Base-by-base conservation (phyloP, 2,797 vertebrate genomes). In the Euphonia xanthogaster region DNA sequence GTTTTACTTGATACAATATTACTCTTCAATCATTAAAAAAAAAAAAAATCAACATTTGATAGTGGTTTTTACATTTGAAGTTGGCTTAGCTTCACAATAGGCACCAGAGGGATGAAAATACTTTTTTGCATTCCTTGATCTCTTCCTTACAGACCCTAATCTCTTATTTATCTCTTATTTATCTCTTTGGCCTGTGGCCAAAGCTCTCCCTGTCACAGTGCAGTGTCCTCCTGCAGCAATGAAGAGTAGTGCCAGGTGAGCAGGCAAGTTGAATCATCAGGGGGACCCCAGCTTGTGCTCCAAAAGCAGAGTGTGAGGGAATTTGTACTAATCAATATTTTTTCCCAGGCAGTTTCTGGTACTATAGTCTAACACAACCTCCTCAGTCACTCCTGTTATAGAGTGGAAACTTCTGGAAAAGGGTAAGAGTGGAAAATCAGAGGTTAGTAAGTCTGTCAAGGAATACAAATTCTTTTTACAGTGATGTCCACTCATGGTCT, bases 211-310 rank as follows among this genome's bases (percentile, higher is more conserved):
- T 0, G 1, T 28, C 60, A 47, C 27, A n/a, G 3, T 3, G 13
- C 48, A 27, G 28, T 16, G 39, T 5, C 0, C 0, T 7, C 6
- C 54, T 90, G 60, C 58, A 65, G 27, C 9, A 17, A 1, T 4
- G 30, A 15, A 35, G 30, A 19, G 27, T 0, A 54, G 15, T 16
- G n/a, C 30, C 62, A 61, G 27, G 16, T 28, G 37, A 71, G 42
- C 0, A 1, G 54, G 18, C 23, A 68, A 42, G 14, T 31, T 14
- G 35, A 47, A 62, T 14, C 35, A 12, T 13, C 22, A 11, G 2
- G 27, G 18, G 15, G 5, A 53, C 1, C 22, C 12, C 71, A 62
- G 51, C 10, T 21, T 24, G 28, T 48, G 25, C 28, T 71, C 40
- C 61, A 67, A 67, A 79, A 40, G 7, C 45, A 14, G 3, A 6